phyloP scores from a whole-genome alignment of 2,113 vertebrate species.

The Leptobrachium ailaonicum region DNA sequence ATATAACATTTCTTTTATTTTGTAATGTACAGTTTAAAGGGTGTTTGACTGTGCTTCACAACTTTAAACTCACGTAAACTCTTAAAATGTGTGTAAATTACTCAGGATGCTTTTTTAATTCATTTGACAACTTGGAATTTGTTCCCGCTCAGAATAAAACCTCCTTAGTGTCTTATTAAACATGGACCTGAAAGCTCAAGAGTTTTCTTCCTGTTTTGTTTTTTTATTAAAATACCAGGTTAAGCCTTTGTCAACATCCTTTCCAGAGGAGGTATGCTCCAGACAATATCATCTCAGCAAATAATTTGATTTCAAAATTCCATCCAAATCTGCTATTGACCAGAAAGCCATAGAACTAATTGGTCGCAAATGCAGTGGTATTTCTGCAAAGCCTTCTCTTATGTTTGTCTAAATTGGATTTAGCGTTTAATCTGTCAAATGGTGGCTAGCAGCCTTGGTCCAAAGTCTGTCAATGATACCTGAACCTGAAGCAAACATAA shows the following conservation, averaged over 20 bases:
- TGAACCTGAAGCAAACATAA: not conserved
- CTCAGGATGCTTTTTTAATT: slow-evolving; percentile 46
- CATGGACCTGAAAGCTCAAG: slow-evolving; percentile 80
- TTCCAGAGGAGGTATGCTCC: slow-evolving; percentile 84
- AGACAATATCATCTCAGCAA: slow-evolving; percentile 88
- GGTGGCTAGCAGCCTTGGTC: not conserved
- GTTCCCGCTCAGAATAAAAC: slow-evolving; percentile 66
- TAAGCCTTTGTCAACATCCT: slow-evolving; percentile 90
- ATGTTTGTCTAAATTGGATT: slow-evolving; percentile 32
- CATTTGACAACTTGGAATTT: slow-evolving; percentile 71
- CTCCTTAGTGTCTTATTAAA: slow-evolving; percentile 81
- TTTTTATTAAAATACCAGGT: slow-evolving; percentile 91
- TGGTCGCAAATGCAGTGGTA: slow-evolving; percentile 24
- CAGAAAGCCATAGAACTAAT: slow-evolving; percentile 59
- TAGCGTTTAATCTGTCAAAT: slow-evolving; percentile 23
- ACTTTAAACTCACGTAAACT: too few species aligned
- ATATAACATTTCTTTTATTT: too few species aligned
- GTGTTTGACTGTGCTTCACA: too few species aligned
- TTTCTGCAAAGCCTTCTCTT: slow-evolving; percentile 29
- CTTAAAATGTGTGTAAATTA: too few species aligned
- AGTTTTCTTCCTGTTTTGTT: slow-evolving; percentile 85
- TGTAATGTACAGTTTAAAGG: too few species aligned
- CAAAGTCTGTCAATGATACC: not conserved
- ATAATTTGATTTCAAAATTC: slow-evolving; percentile 89
- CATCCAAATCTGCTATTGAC: slow-evolving; percentile 75